A percentile compares a stretch with the other conserved stretches of the same genome.
Conservation (phyloP, 2,113 vertebrate species). For the Limanda limanda region DNA sequence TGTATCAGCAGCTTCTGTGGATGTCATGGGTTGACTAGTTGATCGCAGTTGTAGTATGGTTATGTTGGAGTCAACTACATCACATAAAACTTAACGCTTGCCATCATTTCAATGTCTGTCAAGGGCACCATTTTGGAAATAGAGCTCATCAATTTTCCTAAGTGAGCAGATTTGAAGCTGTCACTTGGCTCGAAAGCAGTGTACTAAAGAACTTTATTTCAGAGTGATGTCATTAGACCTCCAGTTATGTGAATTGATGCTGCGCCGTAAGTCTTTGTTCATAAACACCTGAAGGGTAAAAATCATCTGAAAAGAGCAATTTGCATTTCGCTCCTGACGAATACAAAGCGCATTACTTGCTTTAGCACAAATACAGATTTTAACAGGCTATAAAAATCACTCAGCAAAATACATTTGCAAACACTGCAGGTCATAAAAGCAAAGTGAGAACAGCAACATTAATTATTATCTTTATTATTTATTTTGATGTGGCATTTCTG, state of each 20-base stretch:
- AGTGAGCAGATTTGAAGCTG: slow-evolving; percentile 69
- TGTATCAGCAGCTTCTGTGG: slow-evolving; percentile 16
- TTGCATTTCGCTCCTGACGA: background rate
- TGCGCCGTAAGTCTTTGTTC: slow-evolving; percentile 19
- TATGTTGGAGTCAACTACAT: slow-evolving; percentile 75
- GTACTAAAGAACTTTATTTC: slow-evolving; percentile 51
- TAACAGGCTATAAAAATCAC: background rate
- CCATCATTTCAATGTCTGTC: slow-evolving; percentile 77
- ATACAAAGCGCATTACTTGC: background rate
- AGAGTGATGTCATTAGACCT: slow-evolving; percentile 48
- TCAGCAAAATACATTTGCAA: background rate
- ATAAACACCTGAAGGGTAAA: slow-evolving; percentile 49
- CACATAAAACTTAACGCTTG: slow-evolving; percentile 78
- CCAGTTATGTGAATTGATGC: slow-evolving; percentile 33
- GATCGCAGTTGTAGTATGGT: slow-evolving; percentile 66
- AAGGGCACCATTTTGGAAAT: slow-evolving; percentile 76
- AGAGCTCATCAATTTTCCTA: slow-evolving; percentile 74
- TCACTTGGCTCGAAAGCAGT: slow-evolving; percentile 61
- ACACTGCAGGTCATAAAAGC: slow-evolving; percentile 15
- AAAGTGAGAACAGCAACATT: slow-evolving; percentile 11
- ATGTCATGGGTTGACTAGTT: slow-evolving; percentile 63
- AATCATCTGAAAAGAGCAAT: slow-evolving; percentile 20
- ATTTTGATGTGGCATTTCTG: background rate
- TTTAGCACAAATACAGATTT: slow-evolving; percentile 13
- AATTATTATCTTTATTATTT: slow-evolving; percentile 2